phyloP scores from a whole-genome alignment of 2,113 vertebrate genomes.

The Bufo bufo region DNA sequence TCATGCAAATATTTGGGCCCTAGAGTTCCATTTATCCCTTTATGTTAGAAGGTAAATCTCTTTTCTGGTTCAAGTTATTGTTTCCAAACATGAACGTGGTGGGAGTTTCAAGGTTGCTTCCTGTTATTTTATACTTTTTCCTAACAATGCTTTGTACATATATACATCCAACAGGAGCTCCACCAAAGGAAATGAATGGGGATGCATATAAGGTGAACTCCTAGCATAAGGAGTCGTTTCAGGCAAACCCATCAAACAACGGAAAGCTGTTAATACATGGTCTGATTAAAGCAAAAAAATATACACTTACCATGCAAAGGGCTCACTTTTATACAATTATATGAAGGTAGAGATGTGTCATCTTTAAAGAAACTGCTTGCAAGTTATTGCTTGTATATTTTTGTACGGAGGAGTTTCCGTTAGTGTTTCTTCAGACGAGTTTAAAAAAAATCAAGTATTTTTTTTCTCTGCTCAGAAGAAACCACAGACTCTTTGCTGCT shows the following conservation, averaged over 20 bases:
- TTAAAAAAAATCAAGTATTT: neutral
- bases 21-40: neutral
- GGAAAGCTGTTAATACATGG: neutral
- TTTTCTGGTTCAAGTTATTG: neutral
- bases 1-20: neutral
- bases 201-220: neutral
- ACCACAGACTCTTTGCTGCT: conserved; percentile 44
- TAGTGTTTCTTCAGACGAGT: neutral
- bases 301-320: conserved; percentile 25
- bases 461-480: neutral
- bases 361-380: neutral
- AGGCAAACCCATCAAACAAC: neutral
- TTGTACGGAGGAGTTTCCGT: neutral
- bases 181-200: neutral
- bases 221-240: neutral
- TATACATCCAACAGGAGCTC: neutral
- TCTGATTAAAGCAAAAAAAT: no score
- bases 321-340: neutral
- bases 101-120: neutral
- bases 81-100: neutral
- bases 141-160: neutral
- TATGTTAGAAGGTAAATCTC: neutral
- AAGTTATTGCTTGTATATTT: neutral
- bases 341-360: neutral
- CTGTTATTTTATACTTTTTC: conserved; percentile 1